These are phyloP conservation scores for Sciurus carolinensis DNA, from an alignment of 2,797 vertebrate genomes.

Conservation along the genomic window DNA sequence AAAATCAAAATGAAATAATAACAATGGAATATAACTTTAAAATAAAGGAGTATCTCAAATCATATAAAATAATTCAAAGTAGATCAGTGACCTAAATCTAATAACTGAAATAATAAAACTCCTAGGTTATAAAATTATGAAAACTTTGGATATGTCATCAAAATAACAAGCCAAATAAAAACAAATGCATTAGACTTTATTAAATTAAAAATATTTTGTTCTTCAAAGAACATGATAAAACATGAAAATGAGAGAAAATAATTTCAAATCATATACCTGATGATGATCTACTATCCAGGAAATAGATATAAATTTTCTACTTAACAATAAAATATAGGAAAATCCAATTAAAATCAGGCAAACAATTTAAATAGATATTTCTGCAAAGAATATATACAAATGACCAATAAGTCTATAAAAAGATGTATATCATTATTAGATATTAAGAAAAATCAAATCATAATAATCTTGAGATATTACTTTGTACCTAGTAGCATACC, in stretches of 20 bases:
- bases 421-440: not conserved
- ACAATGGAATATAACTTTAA: not conserved
- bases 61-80: not conserved
- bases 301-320: not conserved
- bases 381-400: not conserved
- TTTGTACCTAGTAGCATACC: not conserved
- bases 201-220: not conserved
- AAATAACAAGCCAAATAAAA: not conserved
- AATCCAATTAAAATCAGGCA: not conserved
- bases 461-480: not conserved
- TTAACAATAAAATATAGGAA: not conserved
- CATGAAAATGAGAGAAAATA: not conserved
- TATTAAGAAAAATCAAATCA: not conserved
- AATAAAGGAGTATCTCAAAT: not conserved
- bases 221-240: not conserved
- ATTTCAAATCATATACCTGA: not conserved
- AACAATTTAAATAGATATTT: not conserved
- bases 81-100: not conserved
- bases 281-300: not conserved
- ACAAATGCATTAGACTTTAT: too few species aligned
- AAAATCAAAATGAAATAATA: too few species aligned
- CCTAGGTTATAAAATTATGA: not conserved
- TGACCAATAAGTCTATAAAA: not conserved
- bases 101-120: not conserved
- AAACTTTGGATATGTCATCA: not conserved